phyloP scores from a whole-genome alignment of 92 coral and sea anemone genomes.

The Porites lobata region DNA sequence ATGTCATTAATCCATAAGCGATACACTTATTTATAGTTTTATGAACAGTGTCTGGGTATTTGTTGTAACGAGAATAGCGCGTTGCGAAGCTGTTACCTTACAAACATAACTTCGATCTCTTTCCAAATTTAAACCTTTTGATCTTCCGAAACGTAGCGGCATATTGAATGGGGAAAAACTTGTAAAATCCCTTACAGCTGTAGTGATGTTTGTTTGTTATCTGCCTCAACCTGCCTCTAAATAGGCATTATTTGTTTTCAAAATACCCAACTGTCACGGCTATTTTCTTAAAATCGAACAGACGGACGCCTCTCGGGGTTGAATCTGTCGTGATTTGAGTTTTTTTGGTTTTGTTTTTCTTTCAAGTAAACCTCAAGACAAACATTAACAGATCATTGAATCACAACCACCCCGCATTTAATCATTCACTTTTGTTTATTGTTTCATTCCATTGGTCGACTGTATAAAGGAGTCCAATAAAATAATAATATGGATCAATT shows the following conservation, averaged over 20 bases:
- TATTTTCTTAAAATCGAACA: too few relatives aligned
- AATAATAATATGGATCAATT: constrained; percentile 18
- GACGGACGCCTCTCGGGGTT: background rate
- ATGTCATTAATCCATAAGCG: too few relatives aligned
- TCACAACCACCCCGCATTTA: background rate
- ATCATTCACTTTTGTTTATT: background rate
- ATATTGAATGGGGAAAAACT: constrained; percentile 29
- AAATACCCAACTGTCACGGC: too few relatives aligned
- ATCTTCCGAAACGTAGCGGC: constrained; percentile 71
- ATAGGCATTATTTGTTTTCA: too few relatives aligned
- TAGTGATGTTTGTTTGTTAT: background rate
- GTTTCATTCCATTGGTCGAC: background rate
- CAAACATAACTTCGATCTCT: constrained; percentile 21
- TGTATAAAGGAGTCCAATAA: background rate
- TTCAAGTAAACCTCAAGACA: too few relatives aligned
- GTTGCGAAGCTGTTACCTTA: constrained; percentile 19
- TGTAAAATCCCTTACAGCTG: background rate
- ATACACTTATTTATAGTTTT: too few relatives aligned
- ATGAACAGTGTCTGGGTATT: too few relatives aligned
- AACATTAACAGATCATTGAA: background rate
- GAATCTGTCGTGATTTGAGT: background rate
- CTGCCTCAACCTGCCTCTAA: background rate
- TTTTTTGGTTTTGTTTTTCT: too few relatives aligned
- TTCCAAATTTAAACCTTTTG: constrained; percentile 47
- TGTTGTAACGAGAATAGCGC: too few relatives aligned